A percentile compares a stretch with the other conserved stretches of the same genome.
Evolutionary conservation across 2,113 vertebrate genomes (phyloP).

Genomic region (Cromileptes altivelis): DNA sequence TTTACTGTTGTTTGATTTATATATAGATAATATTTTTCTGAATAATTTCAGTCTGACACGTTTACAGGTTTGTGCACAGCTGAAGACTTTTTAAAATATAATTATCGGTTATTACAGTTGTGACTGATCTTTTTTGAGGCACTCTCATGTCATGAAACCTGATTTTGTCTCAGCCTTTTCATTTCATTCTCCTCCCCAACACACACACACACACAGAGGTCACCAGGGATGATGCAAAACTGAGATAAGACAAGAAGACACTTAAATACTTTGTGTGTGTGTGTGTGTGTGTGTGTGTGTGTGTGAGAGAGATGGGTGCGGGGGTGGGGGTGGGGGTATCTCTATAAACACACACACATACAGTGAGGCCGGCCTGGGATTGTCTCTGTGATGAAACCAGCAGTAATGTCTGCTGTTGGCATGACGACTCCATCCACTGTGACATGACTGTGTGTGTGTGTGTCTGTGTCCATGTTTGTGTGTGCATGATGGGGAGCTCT

Average conservation of each 20-base stretch:
- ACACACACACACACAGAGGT: slow-evolving; percentile 48
- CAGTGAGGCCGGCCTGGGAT: slow-evolving; percentile 72
- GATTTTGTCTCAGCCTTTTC: slow-evolving; percentile 29
- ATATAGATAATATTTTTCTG: no score
- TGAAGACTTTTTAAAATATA: not conserved
- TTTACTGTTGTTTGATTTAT: not conserved
- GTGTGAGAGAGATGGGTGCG: slow-evolving; percentile 12
- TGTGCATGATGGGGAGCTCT: not conserved
- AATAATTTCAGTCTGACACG: not conserved
- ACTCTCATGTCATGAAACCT: slow-evolving; percentile 17
- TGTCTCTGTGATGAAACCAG: slow-evolving; percentile 78
- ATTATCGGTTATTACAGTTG: not conserved
- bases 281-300: slow-evolving; percentile 30
- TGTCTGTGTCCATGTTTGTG: slow-evolving; percentile 11
- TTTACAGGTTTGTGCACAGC: not conserved
- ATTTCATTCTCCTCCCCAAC: slow-evolving; percentile 23
- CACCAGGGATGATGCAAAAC: slow-evolving; percentile 73
- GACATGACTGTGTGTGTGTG: slow-evolving; percentile 49
- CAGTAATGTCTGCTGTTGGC: slow-evolving; percentile 75
- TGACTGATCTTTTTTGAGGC: not conserved
- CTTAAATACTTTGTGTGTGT: slow-evolving; percentile 39
- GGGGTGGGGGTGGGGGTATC: slow-evolving; percentile 16
- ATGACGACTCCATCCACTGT: slow-evolving; percentile 76
- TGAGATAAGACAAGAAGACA: slow-evolving; percentile 67
- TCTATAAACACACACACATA: slow-evolving; percentile 57